phyloP scores from a whole-genome alignment of 1,140 invertebrate genomes.

The Brevipalpus yothersi region DNA sequence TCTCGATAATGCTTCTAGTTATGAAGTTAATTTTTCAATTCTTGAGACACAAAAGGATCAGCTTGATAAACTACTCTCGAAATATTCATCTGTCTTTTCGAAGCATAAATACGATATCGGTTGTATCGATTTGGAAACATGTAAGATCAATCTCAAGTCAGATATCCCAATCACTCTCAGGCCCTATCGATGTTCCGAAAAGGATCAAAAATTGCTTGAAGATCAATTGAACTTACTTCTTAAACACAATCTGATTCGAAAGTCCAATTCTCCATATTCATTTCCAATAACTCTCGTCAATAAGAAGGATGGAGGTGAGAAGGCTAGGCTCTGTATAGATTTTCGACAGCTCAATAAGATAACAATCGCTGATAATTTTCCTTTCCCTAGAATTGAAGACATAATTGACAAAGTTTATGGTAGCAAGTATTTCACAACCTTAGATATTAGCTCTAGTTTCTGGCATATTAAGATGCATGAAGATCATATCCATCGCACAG shows the following conservation, averaged over 20 bases:
- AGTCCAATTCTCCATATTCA: not conserved
- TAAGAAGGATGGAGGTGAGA: not conserved
- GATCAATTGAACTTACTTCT: not conserved
- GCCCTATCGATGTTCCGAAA: not conserved
- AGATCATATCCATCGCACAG: slow-evolving; percentile 13
- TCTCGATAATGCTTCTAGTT: not conserved
- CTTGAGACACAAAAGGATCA: not conserved
- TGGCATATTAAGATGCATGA: slow-evolving; percentile 17
- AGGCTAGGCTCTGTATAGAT: too few relatives aligned
- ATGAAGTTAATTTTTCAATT: not conserved
- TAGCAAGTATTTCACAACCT: slow-evolving; percentile 3
- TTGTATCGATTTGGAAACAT: not conserved
- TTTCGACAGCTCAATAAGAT: too few relatives aligned
- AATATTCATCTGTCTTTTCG: not conserved
- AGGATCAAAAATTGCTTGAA: not conserved
- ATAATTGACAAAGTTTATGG: not conserved
- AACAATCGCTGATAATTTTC: not conserved
- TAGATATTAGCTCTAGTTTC: slow-evolving; percentile 15
- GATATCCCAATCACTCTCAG: not conserved
- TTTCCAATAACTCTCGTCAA: not conserved
- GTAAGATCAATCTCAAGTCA: not conserved
- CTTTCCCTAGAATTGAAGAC: not conserved
- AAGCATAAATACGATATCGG: not conserved
- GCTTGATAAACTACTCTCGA: not conserved
- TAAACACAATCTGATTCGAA: not conserved